Base-by-base conservation (phyloP, 1,140 invertebrate species). In the Charaxes varanes region DNA sequence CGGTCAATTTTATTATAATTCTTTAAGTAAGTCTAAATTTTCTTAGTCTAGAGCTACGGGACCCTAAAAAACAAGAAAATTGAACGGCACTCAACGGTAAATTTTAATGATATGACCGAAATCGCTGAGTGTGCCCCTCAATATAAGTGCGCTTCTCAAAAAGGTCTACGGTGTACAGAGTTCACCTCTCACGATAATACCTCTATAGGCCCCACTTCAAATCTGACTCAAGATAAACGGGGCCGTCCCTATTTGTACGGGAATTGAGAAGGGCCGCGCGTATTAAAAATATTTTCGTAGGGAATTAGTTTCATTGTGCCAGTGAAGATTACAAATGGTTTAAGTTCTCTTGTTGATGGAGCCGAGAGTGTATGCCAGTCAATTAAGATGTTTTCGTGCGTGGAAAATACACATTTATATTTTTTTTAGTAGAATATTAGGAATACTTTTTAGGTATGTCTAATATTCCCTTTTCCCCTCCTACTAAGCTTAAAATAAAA, bases 21-120 rank as follows among this genome's bases (percentile, higher is more conserved):
- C n/a, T n/a, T n/a, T n/a, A n/a, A n/a, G n/a, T n/a, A n/a, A n/a
- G n/a, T n/a, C n/a, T n/a, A n/a, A n/a, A n/a, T n/a, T n/a, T n/a
- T n/a, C n/a, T n/a, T n/a, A n/a, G n/a, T n/a, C n/a, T n/a, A n/a
- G n/a, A n/a, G n/a, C n/a, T n/a, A n/a, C n/a, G n/a, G n/a, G n/a
- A n/a, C n/a, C n/a, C n/a, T n/a, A n/a, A n/a, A n/a, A n/a, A n/a
- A n/a, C n/a, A n/a, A n/a, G n/a, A n/a, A n/a, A n/a, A n/a, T n/a
- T n/a, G n/a, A n/a, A n/a, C n/a, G n/a, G n/a, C n/a, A n/a, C n/a
- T n/a, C n/a, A n/a, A n/a, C n/a, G n/a, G n/a, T 51, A 45, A 53
- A 53, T 53, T 53, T 53, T 53, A 53, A 53, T 53, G 51, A 53
- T 53, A 53, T 48, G 36, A 24, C 46, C 45, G 27, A 53, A 53